Conservation (phyloP, 2,888 invertebrate species). For the Molanna angustata region DNA sequence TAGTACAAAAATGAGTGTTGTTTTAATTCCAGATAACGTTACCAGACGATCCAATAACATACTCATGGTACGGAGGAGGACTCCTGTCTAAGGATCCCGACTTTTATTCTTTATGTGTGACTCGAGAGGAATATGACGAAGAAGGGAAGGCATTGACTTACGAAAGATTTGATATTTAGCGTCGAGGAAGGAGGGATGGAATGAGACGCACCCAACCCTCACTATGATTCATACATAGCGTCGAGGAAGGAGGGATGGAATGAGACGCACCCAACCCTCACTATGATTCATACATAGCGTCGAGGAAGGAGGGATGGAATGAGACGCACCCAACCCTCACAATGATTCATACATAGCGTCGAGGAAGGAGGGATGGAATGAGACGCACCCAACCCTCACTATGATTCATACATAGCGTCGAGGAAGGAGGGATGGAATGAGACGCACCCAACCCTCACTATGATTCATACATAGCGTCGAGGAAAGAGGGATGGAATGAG, state of each 20-base stretch:
- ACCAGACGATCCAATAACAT: constrained; percentile 68
- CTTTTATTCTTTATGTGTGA: constrained; percentile 70
- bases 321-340: constrained; percentile 15
- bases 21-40: constrained; percentile 35
- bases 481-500: constrained; percentile 18
- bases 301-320: constrained; percentile 21
- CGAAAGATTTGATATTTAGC: constrained; percentile 57
- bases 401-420: constrained; percentile 52
- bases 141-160: constrained; percentile 64
- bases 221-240: constrained; percentile 49
- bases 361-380: constrained; percentile 21
- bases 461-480: no score
- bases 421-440: constrained; percentile 16
- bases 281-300: constrained; percentile 55
- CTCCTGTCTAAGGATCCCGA: constrained; percentile 69
- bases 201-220: constrained; percentile 17
- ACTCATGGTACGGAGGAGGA: constrained; percentile 89
- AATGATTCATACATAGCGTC: constrained; percentile 51
- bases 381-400: constrained; percentile 17
- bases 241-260: constrained; percentile 20
- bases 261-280: constrained; percentile 16
- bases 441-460: constrained; percentile 16
- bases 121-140: constrained; percentile 87
- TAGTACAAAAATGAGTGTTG: no score
- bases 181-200: constrained; percentile 30